Percentiles rank a stretch among this genome's conserved stretches.
Conservation (phyloP, 2,113 vertebrate genomes). For the Oreotrochilus melanogaster region DNA sequence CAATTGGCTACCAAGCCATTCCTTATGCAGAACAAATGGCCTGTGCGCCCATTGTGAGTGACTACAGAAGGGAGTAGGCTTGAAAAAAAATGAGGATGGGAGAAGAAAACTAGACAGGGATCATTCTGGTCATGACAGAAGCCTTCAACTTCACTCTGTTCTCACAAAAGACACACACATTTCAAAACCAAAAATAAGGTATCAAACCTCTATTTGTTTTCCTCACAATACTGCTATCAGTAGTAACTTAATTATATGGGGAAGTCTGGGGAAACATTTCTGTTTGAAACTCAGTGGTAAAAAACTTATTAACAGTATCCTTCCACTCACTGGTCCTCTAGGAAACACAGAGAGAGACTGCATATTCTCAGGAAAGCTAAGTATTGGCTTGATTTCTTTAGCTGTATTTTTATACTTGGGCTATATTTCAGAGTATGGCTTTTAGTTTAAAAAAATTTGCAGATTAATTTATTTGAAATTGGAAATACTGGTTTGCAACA, state of each 20-base stretch:
- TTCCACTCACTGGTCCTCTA: not conserved
- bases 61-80: not conserved
- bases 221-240: not conserved
- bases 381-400: not conserved
- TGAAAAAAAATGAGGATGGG: too few species aligned
- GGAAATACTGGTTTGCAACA: not conserved
- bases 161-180: not conserved
- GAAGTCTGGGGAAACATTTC: not conserved
- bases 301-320: not conserved
- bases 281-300: not conserved
- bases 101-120: too few species aligned
- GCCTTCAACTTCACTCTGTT: not conserved
- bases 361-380: not conserved
- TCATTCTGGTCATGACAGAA: too few species aligned
- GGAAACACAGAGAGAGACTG: not conserved
- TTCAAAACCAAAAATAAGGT: not conserved
- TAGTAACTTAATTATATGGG: not conserved
- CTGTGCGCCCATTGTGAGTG: not conserved
- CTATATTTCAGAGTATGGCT: not conserved
- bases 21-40: not conserved
- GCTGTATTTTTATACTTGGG: not conserved
- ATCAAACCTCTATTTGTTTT: not conserved
- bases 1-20: too few species aligned
- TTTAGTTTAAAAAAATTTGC: not conserved
- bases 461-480: not conserved